Evolutionary conservation across 23 tunicate species (phyloP), one percentile per base, ranked within the genome.

Genomic region (Diplosoma virens): DNA sequence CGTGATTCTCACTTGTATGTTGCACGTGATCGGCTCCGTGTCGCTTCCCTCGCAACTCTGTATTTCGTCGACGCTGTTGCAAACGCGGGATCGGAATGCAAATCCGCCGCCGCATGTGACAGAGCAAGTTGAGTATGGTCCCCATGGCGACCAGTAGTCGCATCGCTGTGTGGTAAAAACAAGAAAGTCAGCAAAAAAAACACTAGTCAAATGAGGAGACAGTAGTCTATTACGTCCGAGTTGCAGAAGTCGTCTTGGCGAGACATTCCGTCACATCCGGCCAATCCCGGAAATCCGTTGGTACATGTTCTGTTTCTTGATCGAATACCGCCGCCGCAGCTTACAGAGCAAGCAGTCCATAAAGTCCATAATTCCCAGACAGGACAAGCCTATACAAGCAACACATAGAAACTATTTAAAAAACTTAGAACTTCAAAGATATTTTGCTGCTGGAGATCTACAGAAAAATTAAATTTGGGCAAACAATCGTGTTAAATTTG

Each of bases 91-190:
- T 65, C 93, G 82, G 3, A 28, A 37, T 1, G 59, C 20, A 5
- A 56, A 25, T 6, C 98, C 98, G 1, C 82, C 90, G 14, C 87
- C 99, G 32, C 99, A 95, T 2, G 82, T 45, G 2, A 32, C 87
- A 1, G 84, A 23, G 45, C 99, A 95, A 1, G 30, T 64, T 0
- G 74, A 67, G 72, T 64, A 80, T 16, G 70, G 20, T 67, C 79
- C 80, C 93, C 93, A 95, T 23, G 81, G 55, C 32, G 99, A 95
- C 86, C 84, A 84, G 33, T 66, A 63, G 5, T 88, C 93, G 54
- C 99, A 95, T 21, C 5, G 33, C 83, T 78, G 35, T 9, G 30
- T 5, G 9, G 18, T 22, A 61, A n/a, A 41, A 41, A 41, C 11
- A 9, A 41, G 9, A 14, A 41, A 41, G 14, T 41, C 14, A 41